Percentiles rank a stretch among this genome's conserved stretches.
Conservation (phyloP, 2,888 invertebrate species). For the Hydraecia micacea region DNA sequence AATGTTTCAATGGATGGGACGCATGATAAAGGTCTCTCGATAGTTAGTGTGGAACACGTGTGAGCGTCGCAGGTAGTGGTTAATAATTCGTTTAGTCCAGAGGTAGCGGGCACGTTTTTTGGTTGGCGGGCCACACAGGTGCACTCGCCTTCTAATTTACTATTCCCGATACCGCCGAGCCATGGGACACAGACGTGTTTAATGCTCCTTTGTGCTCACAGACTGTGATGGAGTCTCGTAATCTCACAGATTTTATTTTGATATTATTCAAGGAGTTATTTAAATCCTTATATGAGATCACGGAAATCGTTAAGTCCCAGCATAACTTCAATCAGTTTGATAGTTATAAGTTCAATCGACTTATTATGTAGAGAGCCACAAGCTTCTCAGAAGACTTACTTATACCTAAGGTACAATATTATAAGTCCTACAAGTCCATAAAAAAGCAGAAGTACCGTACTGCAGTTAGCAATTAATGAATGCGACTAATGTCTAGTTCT, state of each 20-base stretch:
- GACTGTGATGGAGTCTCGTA: slow-evolving; percentile 69
- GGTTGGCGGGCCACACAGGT: slow-evolving; percentile 88
- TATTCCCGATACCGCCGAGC: slow-evolving; percentile 84
- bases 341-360: slow-evolving; percentile 10
- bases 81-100: slow-evolving; percentile 89
- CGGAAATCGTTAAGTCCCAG: slow-evolving; percentile 26
- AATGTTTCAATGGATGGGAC: slow-evolving; percentile 70
- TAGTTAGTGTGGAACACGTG: slow-evolving; percentile 63
- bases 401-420: not conserved
- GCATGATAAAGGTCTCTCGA: slow-evolving; percentile 37
- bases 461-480: slow-evolving; percentile 4
- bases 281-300: slow-evolving; percentile 50
- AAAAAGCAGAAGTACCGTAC: slow-evolving; percentile 18
- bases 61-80: slow-evolving; percentile 88
- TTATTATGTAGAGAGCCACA: not conserved
- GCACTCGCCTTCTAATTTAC: slow-evolving; percentile 87
- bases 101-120: slow-evolving; percentile 88
- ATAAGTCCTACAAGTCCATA: not conserved
- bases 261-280: slow-evolving; percentile 65
- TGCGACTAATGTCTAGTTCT: slow-evolving; percentile 41
- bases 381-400: not conserved
- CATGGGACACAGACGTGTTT: slow-evolving; percentile 77
- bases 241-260: slow-evolving; percentile 69
- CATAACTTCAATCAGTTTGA: slow-evolving; percentile 35
- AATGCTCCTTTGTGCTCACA: slow-evolving; percentile 81